Evolutionary conservation across 1,140 invertebrate genomes (phyloP).

Genomic region (Diorhabda sublineata): DNA sequence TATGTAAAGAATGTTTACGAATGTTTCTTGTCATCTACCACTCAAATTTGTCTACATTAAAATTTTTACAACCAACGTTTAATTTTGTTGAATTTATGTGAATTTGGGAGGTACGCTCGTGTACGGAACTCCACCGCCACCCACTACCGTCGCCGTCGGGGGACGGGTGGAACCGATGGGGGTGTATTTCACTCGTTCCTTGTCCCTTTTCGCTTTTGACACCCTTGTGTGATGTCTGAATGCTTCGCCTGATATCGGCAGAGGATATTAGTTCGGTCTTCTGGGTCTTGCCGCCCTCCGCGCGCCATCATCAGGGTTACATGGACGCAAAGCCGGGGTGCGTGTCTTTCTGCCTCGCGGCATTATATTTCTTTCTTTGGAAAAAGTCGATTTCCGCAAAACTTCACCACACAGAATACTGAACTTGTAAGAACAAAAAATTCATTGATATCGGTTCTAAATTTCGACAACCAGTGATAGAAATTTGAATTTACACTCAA

Average conservation of each 20-base stretch:
- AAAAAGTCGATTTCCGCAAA: neutral
- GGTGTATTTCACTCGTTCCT: constrained; percentile 7
- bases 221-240: constrained; percentile 5
- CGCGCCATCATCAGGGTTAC: neutral
- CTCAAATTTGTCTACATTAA: too few relatives aligned
- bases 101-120: neutral
- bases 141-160: neutral
- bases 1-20: too few relatives aligned
- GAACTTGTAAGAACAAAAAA: too few relatives aligned
- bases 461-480: too few relatives aligned
- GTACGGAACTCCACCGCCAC: neutral
- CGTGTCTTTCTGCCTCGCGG: constrained; percentile 1
- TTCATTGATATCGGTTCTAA: too few relatives aligned
- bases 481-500: too few relatives aligned
- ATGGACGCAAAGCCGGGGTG: constrained; percentile 1
- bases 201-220: constrained; percentile 12
- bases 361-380: neutral
- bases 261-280: constrained; percentile 1
- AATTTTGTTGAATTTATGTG: too few relatives aligned
- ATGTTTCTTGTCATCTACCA: too few relatives aligned
- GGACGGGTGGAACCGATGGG: neutral
- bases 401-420: too few relatives aligned
- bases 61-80: too few relatives aligned
- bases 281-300: neutral
- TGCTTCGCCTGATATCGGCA: constrained; percentile 1